Percentiles rank a stretch among this genome's conserved stretches.
Conservation (phyloP, 2,888 invertebrate species). For the Parochlus steinenii region DNA sequence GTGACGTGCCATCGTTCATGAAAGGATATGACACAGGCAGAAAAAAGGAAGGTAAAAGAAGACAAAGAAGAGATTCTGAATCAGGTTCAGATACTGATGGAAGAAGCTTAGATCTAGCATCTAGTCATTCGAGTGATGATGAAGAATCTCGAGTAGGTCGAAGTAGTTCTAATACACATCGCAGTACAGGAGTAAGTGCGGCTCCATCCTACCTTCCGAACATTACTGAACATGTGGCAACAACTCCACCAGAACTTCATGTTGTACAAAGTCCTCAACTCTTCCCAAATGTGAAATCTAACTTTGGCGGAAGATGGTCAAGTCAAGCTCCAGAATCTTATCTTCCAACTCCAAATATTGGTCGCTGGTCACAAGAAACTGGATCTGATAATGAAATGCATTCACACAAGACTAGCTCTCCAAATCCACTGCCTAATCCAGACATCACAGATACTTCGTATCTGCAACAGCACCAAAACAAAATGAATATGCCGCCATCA, state of each 20-base stretch:
- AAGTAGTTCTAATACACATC: conserved; percentile 29
- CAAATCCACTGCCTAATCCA: conserved; percentile 59
- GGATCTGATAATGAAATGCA: conserved; percentile 58
- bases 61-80: conserved; percentile 47
- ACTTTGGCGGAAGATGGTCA: conserved; percentile 49
- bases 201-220: conserved; percentile 42
- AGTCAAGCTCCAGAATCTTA: conserved; percentile 49
- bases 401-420: conserved; percentile 39
- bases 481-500: conserved; percentile 35
- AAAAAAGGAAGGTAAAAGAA: conserved; percentile 19
- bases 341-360: conserved; percentile 34
- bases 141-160: conserved; percentile 38
- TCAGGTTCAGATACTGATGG: conserved; percentile 69
- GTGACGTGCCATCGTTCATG: conserved; percentile 57
- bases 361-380: conserved; percentile 65
- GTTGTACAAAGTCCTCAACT: conserved; percentile 49
- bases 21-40: conserved; percentile 42
- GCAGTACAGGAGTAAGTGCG: conserved; percentile 29
- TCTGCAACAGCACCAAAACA: conserved; percentile 34
- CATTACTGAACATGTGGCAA: conserved; percentile 38
- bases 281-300: conserved; percentile 48
- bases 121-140: conserved; percentile 91
- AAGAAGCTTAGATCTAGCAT: conserved; percentile 76
- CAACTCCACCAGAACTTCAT: conserved; percentile 43
- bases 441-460: conserved; percentile 53